phyloP scores from a whole-genome alignment of 2,888 invertebrate species.

The Willowsia nigromaculata region DNA sequence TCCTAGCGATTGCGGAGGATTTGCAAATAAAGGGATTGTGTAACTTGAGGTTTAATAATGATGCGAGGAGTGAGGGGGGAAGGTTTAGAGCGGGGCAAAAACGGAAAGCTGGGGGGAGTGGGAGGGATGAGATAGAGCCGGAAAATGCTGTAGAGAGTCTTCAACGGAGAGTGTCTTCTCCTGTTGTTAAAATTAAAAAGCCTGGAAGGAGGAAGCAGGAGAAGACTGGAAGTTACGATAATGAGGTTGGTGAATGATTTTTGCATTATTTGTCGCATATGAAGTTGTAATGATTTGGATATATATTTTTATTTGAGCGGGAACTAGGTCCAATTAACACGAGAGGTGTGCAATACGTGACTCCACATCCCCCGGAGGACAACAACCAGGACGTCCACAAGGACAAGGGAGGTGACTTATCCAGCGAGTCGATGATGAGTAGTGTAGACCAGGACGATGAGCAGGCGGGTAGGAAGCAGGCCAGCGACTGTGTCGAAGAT shows the following conservation, averaged over 20 bases:
- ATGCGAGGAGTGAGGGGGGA: background rate
- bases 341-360: background rate
- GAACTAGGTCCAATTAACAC: conserved; percentile 22
- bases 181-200: background rate
- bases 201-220: conserved; percentile 36
- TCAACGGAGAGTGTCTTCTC: background rate
- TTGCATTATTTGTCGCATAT: background rate
- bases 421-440: conserved; percentile 76
- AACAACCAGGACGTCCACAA: background rate
- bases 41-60: conserved; percentile 79
- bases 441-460: conserved; percentile 77
- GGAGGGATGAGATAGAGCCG: background rate
- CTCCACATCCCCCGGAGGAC: background rate
- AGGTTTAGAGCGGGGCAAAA: too few relatives aligned
- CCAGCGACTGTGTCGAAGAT: background rate
- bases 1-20: conserved; percentile 81
- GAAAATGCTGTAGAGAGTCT: too few relatives aligned
- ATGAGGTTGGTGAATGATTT: conserved; percentile 1
- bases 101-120: background rate
- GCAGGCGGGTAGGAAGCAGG: background rate
- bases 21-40: conserved; percentile 82
- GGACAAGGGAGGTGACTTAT: background rate
- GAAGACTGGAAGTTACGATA: conserved; percentile 51
- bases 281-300: background rate
- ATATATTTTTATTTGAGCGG: background rate